Base-by-base conservation (phyloP, 1,140 invertebrate species). In the Popillia japonica region DNA sequence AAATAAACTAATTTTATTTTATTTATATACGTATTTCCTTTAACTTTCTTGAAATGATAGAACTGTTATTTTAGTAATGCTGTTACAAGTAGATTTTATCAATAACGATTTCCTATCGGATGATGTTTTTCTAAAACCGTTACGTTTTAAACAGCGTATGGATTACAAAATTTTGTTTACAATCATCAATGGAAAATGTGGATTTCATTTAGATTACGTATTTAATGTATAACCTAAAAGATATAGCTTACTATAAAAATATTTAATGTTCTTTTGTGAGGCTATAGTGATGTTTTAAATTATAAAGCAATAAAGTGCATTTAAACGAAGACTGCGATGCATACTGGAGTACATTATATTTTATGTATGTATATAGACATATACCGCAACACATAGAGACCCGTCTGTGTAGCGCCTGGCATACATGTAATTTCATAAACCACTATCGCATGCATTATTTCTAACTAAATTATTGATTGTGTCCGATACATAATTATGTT, bases 401-500 rank as follows among this genome's bases (percentile, higher is more conserved):
- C 14, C 14, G 48, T 55, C 48, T 55, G 14, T n/a, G 17, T 17
- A 17, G 48, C 22, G 23, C 64, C 27, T 40, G 9, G 64, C n/a
- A 40, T 42, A 44, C 72, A 44, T 74, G 72, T 74, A 74, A 74
- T 74, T 74, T 74, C 72, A 74, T 74, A 74, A 74, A 74, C 72
- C 72, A 74, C 72, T 44, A 42, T 27, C 75, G 75, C 68, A 76
- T 83, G 78, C 82, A 83, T 84, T 85, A 85, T 83, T 80, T 81
- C 79, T 81, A 83, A 84, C 83, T 86, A 84, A 85, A 86, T 85
- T 86, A 86, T 86, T 83, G 86, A 86, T 86, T 86, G 83, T 81
- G 83, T 83, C 83, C 84, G 82, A 86, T 86, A 86, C 83, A 86
- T 86, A 86, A 86, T 86, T 86, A 86, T 85, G 81, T 85, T 84